Conservation (phyloP, 2,888 invertebrate species). For the Orthonychiurus folsomi region DNA sequence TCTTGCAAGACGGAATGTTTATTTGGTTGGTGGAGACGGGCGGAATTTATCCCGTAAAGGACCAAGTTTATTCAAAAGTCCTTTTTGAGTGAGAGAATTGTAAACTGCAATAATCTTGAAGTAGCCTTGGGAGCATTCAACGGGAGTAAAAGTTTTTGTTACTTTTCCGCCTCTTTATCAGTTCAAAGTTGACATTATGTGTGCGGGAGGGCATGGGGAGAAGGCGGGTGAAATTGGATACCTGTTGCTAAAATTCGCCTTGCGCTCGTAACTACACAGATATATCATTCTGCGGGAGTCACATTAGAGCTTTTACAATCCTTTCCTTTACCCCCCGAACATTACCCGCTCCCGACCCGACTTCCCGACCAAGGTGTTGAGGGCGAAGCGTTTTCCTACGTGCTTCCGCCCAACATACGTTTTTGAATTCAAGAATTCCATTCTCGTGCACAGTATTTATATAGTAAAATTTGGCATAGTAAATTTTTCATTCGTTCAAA, state of each 20-base stretch:
- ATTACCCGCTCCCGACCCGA: too few relatives aligned
- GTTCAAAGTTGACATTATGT: background rate
- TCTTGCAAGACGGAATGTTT: too few relatives aligned
- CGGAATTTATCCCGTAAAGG: background rate
- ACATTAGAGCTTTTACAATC: background rate
- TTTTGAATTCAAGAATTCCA: too few relatives aligned
- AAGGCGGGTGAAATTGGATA: background rate
- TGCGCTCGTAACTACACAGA: background rate
- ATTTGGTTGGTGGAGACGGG: too few relatives aligned
- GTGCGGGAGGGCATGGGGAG: background rate
- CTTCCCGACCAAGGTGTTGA: too few relatives aligned
- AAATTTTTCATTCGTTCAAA: too few relatives aligned
- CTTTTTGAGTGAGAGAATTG: slow-evolving; percentile 1
- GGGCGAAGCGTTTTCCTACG: too few relatives aligned
- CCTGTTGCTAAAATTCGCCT: background rate
- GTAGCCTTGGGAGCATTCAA: background rate
- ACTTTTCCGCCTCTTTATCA: background rate
- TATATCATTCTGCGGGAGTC: background rate
- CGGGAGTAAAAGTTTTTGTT: background rate
- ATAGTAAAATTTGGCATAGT: too few relatives aligned
- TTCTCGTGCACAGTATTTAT: too few relatives aligned
- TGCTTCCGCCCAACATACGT: too few relatives aligned
- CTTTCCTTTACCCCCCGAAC: too few relatives aligned
- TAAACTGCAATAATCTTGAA: background rate
- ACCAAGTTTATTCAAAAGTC: background rate